phyloP scores from a whole-genome alignment of 2,113 vertebrate genomes.

The Rallus limicola region DNA sequence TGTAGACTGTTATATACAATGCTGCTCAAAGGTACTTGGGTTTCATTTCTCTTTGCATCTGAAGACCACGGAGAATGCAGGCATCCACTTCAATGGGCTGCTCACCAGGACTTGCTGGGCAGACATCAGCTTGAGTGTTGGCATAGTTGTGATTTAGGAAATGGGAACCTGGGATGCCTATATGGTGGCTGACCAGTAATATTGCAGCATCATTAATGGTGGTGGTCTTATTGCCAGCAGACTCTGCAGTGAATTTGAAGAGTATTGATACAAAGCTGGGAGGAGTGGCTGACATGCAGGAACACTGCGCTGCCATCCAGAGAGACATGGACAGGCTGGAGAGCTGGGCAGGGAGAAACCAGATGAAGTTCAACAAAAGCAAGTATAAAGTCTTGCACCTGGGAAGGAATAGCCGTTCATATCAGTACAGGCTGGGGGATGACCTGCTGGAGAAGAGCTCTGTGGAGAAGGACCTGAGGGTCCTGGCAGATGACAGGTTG shows the following conservation, averaged over 20 bases:
- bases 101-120: neutral
- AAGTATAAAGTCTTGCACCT: too few relatives aligned
- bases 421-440: too few relatives aligned
- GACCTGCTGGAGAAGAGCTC: too few relatives aligned
- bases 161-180: neutral
- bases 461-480: too few relatives aligned
- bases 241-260: neutral
- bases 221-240: accelerated
- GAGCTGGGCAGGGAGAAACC: too few relatives aligned
- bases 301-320: too few relatives aligned
- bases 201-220: neutral
- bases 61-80: neutral
- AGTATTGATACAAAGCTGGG: neutral
- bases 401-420: too few relatives aligned
- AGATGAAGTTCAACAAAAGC: too few relatives aligned
- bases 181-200: neutral
- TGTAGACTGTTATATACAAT: neutral
- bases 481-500: too few relatives aligned
- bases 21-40: neutral
- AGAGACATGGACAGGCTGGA: too few relatives aligned
- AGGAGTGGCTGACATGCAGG: too few relatives aligned
- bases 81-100: neutral
- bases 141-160: neutral
- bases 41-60: neutral
- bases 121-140: neutral